Conservation (phyloP, 1,140 invertebrate genomes). For the Gonatopus flavifemur region DNA sequence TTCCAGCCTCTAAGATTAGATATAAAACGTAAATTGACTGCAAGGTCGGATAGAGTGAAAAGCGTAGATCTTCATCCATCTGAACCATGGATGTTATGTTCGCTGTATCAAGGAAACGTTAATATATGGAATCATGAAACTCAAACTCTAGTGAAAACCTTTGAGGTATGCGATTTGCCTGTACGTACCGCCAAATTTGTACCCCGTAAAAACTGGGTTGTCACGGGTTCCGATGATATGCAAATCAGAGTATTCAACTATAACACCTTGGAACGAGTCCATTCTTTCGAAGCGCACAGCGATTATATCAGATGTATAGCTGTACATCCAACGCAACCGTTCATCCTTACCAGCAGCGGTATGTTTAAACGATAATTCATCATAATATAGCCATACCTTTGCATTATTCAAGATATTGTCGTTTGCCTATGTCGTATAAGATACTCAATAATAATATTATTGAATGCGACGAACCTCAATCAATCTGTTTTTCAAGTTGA, state of each 20-base stretch:
- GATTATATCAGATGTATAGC: constrained; percentile 97
- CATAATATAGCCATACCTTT: no score
- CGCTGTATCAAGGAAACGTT: constrained; percentile 97
- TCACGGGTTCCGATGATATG: constrained; percentile 97
- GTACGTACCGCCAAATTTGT: constrained; percentile 96
- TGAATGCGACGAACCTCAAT: no score
- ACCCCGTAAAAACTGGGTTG: constrained; percentile 96
- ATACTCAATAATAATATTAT: not conserved
- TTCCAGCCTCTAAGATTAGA: constrained; percentile 89
- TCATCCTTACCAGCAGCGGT: constrained; percentile 96
- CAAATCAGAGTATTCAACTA: constrained; percentile 97
- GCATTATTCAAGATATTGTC: no score
- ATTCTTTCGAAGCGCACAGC: constrained; percentile 97
- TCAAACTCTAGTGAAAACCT: constrained; percentile 90
- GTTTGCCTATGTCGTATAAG: not conserved
- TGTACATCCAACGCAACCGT: constrained; percentile 96
- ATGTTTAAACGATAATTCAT: constrained; percentile 45
- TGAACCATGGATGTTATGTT: constrained; percentile 98
- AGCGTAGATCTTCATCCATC: constrained; percentile 95
- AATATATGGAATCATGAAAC: constrained; percentile 99
- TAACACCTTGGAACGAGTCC: constrained; percentile 94
- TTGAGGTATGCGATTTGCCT: constrained; percentile 95
- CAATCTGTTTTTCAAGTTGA: no score
- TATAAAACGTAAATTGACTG: constrained; percentile 96
- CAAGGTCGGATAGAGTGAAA: constrained; percentile 97